Percentiles rank a stretch among this genome's conserved stretches.
These are phyloP conservation scores for Pelobates cultripes DNA, from an alignment of 2,797 vertebrate species.

Conservation along the genomic window DNA sequence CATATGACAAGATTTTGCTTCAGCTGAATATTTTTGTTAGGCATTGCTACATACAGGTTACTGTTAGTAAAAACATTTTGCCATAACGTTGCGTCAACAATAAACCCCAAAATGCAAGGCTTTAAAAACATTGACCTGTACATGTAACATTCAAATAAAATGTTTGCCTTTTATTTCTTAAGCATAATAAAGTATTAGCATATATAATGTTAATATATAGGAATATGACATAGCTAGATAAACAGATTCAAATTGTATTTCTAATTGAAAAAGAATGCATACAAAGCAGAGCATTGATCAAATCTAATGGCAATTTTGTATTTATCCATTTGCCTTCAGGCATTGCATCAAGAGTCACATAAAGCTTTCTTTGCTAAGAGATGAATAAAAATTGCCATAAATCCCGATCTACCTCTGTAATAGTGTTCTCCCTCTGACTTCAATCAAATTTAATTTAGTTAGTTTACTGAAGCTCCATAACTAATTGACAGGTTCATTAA, in stretches of 20 bases:
- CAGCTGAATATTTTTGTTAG: too few relatives aligned
- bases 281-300: constrained; percentile 34
- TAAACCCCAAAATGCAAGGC: too few relatives aligned
- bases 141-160: too few relatives aligned
- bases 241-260: constrained; percentile 10
- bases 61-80: too few relatives aligned
- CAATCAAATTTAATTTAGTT: constrained; percentile 58
- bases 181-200: too few relatives aligned
- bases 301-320: constrained; percentile 31
- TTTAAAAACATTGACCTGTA: too few relatives aligned
- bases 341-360: constrained; percentile 43
- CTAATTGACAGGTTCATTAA: constrained; percentile 61
- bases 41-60: too few relatives aligned
- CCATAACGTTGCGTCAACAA: too few relatives aligned
- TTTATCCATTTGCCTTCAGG: neutral
- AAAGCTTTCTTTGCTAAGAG: constrained; percentile 22
- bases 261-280: constrained; percentile 37
- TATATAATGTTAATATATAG: too few relatives aligned
- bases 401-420: constrained; percentile 51
- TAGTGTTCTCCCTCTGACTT: constrained; percentile 44
- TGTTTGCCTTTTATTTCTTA: too few relatives aligned
- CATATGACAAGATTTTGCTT: too few relatives aligned
- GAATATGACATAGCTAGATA: neutral
- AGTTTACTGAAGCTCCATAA: constrained; percentile 57
- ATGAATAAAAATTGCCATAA: constrained; percentile 49